Conservation (phyloP, 2,888 invertebrate genomes). For the Zonitis immaculata region DNA sequence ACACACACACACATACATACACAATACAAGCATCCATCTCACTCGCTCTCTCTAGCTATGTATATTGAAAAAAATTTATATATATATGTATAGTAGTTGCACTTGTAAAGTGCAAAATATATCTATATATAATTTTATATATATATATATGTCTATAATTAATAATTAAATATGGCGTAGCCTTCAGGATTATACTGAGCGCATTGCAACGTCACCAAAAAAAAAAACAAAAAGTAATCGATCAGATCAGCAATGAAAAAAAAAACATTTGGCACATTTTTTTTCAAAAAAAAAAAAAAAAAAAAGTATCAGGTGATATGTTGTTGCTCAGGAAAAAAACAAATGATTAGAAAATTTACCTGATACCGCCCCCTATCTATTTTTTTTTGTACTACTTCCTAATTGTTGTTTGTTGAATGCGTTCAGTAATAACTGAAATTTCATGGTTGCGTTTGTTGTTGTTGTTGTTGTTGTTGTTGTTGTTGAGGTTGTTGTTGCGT, state of each 20-base stretch:
- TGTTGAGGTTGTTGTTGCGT: constrained; percentile 51
- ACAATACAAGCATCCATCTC: too few relatives aligned
- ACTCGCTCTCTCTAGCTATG: background rate
- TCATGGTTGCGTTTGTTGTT: constrained; percentile 63
- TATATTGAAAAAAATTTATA: constrained; percentile 1
- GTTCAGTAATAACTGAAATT: constrained; percentile 77
- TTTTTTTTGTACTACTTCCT: constrained; percentile 23
- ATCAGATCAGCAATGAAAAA: constrained; percentile 20
- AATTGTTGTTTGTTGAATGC: constrained; percentile 26
- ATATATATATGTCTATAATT: constrained; percentile 17
- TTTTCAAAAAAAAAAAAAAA: too few relatives aligned
- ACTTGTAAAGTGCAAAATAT: constrained; percentile 44
- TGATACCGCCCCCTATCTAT: constrained; percentile 8
- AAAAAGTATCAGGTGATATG: background rate
- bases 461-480: constrained; percentile 52
- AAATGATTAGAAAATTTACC: background rate
- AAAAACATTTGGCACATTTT: constrained; percentile 37
- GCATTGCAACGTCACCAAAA: constrained; percentile 29
- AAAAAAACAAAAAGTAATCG: constrained; percentile 11
- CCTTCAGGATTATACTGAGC: constrained; percentile 40
- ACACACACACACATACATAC: too few relatives aligned
- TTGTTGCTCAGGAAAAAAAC: background rate
- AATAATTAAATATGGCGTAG: constrained; percentile 42
- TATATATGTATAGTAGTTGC: constrained; percentile 36
- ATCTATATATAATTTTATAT: background rate